Percentiles rank a stretch among this genome's conserved stretches.
Conservation (phyloP, 2,888 invertebrate species). For the Seira sanloemensis region DNA sequence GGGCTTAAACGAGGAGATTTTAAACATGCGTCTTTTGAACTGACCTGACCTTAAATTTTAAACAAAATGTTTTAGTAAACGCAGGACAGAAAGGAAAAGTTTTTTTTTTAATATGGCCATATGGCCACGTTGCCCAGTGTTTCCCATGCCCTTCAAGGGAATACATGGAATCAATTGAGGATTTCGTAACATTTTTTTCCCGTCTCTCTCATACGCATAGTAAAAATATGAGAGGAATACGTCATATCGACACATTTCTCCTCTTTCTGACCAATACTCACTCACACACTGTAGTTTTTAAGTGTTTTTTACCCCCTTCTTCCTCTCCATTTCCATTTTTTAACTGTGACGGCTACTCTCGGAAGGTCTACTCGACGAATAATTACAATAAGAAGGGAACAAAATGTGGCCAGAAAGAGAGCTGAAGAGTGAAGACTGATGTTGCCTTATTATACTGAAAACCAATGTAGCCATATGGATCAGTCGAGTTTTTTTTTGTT, state of each 20-base stretch:
- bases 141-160: background rate
- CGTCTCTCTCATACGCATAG: too few relatives aligned
- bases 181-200: background rate
- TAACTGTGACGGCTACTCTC: background rate
- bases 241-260: too few relatives aligned
- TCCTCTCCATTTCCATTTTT: background rate
- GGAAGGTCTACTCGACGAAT: background rate
- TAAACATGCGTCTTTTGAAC: too few relatives aligned
- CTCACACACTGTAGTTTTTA: too few relatives aligned
- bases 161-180: background rate
- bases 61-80: too few relatives aligned
- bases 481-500: background rate
- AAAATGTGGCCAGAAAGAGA: background rate
- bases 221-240: too few relatives aligned
- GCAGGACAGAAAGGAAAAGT: background rate
- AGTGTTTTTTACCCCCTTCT: background rate
- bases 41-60: too few relatives aligned
- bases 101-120: background rate
- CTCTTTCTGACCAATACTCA: too few relatives aligned
- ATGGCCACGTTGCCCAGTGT: background rate
- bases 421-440: background rate
- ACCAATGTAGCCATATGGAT: background rate
- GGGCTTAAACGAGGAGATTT: too few relatives aligned
- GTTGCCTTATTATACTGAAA: too few relatives aligned
- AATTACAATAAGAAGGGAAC: constrained; percentile 4